These are phyloP conservation scores for Neomonachus schauinslandi DNA, from an alignment of 2,113 vertebrate species.

Conservation along the genomic window DNA sequence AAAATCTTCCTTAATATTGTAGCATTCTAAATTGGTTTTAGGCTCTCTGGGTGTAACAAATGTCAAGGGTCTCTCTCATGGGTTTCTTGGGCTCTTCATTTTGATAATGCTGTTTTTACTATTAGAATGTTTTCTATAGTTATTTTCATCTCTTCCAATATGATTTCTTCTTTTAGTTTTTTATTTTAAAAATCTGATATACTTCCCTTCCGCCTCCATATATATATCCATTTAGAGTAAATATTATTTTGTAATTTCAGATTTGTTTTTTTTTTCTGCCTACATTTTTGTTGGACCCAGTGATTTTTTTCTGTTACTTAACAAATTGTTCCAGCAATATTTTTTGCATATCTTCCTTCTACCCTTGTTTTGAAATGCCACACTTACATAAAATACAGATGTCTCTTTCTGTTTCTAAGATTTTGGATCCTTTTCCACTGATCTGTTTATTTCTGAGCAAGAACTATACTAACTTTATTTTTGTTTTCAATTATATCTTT, in stretches of 20 bases:
- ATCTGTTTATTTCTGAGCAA: background rate
- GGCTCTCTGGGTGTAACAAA: background rate
- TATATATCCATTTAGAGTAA: background rate
- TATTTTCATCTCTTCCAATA: background rate
- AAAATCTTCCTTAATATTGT: background rate
- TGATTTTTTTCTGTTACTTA: background rate
- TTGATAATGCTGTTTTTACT: background rate
- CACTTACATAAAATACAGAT: background rate
- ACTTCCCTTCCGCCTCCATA: accelerated
- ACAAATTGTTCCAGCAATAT: background rate
- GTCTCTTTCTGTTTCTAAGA: background rate
- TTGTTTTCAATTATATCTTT: background rate
- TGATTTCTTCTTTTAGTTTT: background rate
- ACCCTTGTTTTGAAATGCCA: background rate
- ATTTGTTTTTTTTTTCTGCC: background rate
- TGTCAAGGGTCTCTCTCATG: background rate
- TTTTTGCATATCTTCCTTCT: background rate
- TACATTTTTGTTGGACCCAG: background rate
- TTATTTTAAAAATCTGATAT: background rate
- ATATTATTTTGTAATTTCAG: background rate
- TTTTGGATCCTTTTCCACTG: background rate
- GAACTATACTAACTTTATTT: background rate
- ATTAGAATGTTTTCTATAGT: background rate
- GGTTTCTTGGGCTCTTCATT: background rate
- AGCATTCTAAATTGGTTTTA: background rate